Evolutionary conservation across 2,888 invertebrate species (phyloP).

Genomic region (Lottia scabra): DNA sequence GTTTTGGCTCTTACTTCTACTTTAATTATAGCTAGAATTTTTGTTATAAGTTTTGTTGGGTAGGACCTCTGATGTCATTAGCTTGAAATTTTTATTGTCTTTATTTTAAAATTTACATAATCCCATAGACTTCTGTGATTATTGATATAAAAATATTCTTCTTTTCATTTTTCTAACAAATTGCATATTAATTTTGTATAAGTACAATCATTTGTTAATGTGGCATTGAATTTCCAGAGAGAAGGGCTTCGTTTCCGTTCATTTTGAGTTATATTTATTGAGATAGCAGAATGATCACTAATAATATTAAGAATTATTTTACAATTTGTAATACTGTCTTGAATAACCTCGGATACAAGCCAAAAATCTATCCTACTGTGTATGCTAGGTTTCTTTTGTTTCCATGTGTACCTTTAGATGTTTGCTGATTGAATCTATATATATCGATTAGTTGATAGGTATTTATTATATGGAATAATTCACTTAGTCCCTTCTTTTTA

Average conservation of each 20-base stretch:
- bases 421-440: background rate
- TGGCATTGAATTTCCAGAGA: background rate
- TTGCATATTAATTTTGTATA: background rate
- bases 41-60: too few relatives aligned
- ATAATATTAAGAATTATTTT: background rate
- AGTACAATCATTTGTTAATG: too few relatives aligned
- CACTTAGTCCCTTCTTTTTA: background rate
- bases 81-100: too few relatives aligned
- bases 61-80: too few relatives aligned
- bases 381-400: background rate
- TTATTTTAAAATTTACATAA: background rate
- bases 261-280: background rate
- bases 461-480: background rate
- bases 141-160: background rate
- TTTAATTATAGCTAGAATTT: too few relatives aligned
- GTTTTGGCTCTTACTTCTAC: too few relatives aligned
- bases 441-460: background rate
- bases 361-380: constrained; percentile 1
- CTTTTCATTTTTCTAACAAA: background rate
- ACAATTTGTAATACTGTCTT: background rate
- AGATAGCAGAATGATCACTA: background rate
- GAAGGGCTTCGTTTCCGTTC: background rate
- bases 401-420: background rate
- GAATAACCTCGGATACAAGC: background rate
- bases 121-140: background rate